These are phyloP conservation scores for Alosa alosa DNA, from an alignment of 2,113 vertebrate genomes.

Conservation along the genomic window DNA sequence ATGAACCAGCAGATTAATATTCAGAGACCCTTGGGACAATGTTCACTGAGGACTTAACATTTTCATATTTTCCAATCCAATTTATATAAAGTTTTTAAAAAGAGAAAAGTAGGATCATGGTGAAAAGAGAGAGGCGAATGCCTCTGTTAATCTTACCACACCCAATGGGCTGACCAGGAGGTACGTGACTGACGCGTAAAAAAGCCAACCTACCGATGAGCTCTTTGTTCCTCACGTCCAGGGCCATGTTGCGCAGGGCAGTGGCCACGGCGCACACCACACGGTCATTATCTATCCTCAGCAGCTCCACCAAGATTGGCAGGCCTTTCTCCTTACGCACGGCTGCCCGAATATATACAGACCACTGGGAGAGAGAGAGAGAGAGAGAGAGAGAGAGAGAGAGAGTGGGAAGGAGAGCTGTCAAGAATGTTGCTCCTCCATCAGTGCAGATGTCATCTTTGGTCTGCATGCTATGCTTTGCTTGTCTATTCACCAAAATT, in stretches of 20 bases:
- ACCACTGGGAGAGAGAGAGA: neutral
- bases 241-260: constrained; percentile 96
- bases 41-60: neutral
- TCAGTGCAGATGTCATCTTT: neutral
- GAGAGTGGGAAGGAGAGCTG: neutral
- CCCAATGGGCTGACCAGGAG: too few relatives aligned
- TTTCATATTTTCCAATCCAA: neutral
- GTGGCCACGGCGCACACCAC: constrained; percentile 98
- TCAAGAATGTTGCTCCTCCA: neutral
- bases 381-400: neutral
- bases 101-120: too few relatives aligned
- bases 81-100: neutral
- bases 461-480: neutral
- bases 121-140: neutral
- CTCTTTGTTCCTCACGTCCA: constrained; percentile 98
- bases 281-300: constrained; percentile 97
- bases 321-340: constrained; percentile 98
- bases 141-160: too few relatives aligned
- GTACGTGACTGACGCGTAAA: too few relatives aligned
- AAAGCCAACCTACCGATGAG: constrained; percentile 84
- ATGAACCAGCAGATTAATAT: neutral
- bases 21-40: neutral
- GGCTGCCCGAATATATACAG: constrained; percentile 70
- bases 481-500: neutral
- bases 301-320: constrained; percentile 94